These are phyloP conservation scores for Chymomyza caudatula DNA, from an alignment of 2,888 invertebrate genomes.

Conservation along the genomic window DNA sequence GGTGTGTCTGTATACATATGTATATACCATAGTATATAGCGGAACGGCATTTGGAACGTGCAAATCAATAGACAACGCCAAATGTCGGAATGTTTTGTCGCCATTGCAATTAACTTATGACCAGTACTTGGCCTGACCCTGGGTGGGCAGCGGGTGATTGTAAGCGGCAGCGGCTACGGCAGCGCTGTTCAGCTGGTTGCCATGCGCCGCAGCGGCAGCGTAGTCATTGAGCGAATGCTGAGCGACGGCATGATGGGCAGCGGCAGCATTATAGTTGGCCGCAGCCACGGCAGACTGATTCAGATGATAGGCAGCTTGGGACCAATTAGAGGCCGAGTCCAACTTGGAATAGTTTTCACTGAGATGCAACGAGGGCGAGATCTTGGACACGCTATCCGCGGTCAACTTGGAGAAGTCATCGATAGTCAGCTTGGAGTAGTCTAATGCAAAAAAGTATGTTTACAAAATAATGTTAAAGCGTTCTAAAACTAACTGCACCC, in stretches of 20 bases:
- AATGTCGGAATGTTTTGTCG: slow-evolving; percentile 6
- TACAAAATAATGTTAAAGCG: not conserved
- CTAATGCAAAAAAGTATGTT: too few species aligned
- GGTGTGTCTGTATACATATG: not conserved
- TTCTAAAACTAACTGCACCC: not conserved
- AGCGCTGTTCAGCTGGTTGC: slow-evolving; percentile 63
- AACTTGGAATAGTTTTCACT: slow-evolving; percentile 76
- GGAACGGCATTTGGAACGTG: not conserved
- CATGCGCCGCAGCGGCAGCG: slow-evolving; percentile 72
- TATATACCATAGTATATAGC: not conserved
- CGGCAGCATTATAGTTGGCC: slow-evolving; percentile 75
- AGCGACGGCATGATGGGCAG: slow-evolving; percentile 67
- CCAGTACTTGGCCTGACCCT: slow-evolving; percentile 76
- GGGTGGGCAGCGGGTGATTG: slow-evolving; percentile 74
- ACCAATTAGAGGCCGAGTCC: slow-evolving; percentile 76
- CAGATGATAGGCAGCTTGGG: slow-evolving; percentile 76
- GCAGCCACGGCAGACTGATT: slow-evolving; percentile 75
- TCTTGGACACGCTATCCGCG: slow-evolving; percentile 77
- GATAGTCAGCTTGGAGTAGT: slow-evolving; percentile 80
- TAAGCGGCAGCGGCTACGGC: slow-evolving; percentile 69
- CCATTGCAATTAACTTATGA: slow-evolving; percentile 53
- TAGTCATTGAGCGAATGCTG: slow-evolving; percentile 74
- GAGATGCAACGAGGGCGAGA: slow-evolving; percentile 76
- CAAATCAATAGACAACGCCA: not conserved
- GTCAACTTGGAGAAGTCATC: slow-evolving; percentile 79